Conservation (phyloP, 2,113 vertebrate genomes). For the Dermatemys mawii region DNA sequence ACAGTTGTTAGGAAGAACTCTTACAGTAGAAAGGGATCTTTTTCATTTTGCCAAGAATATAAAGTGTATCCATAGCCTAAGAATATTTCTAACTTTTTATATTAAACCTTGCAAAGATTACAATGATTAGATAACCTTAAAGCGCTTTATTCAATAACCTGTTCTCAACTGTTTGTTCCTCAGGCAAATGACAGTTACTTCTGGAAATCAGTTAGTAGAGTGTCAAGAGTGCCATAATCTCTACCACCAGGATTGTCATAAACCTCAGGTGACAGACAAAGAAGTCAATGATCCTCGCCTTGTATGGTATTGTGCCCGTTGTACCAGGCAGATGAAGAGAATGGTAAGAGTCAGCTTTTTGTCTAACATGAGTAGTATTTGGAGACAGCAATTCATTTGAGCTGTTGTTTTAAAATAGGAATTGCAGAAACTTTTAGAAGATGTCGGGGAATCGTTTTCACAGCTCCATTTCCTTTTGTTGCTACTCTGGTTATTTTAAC, state of each 20-base stretch:
- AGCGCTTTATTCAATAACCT: constrained; percentile 52
- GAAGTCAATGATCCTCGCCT: constrained; percentile 97
- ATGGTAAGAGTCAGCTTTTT: constrained; percentile 85
- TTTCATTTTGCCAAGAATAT: neutral
- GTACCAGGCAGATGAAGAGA: constrained; percentile 97
- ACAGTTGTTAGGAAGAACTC: neutral
- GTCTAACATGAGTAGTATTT: neutral
- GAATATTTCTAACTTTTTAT: constrained; percentile 24
- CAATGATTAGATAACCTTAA: constrained; percentile 38
- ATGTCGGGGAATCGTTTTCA: neutral
- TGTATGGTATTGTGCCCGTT: constrained; percentile 98
- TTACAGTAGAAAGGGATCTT: neutral
- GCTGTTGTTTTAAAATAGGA: neutral
- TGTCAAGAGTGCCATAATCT: constrained; percentile 99
- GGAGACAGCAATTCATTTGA: constrained; percentile 13
- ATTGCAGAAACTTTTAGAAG: neutral
- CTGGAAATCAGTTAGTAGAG: constrained; percentile 96
- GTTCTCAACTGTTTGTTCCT: constrained; percentile 68
- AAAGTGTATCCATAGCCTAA: no score
- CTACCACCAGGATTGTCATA: constrained; percentile 99
- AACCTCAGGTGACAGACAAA: constrained; percentile 98
- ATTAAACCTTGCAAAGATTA: constrained; percentile 36
- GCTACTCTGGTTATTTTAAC: neutral
- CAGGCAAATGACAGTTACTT: constrained; percentile 98
- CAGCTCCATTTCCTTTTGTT: neutral